Base-by-base conservation (phyloP, 2,797 vertebrate genomes). In the Gallinago nigripennis region DNA sequence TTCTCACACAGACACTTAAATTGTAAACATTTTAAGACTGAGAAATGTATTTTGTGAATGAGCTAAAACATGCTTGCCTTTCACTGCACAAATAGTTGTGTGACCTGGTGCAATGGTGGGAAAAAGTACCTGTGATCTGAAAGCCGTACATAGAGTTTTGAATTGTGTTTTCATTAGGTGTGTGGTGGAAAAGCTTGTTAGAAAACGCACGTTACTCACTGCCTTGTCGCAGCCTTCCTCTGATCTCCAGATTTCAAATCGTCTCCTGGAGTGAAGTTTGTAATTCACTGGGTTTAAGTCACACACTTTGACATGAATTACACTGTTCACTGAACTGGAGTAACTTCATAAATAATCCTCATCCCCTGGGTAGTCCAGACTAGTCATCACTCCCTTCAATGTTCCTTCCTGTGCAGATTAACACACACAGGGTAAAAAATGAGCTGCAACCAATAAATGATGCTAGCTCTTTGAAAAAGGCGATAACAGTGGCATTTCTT, bases 301-400 rank as follows among this genome's bases (percentile, higher is more conserved):
- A 90, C 64, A 90, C 61, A 65, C 71, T 92, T 94, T 73, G 77
- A 94, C 75, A 51, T 43, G 64, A 93, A 92, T 95, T 92, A 86
- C 70, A 70, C 80, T 90, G 89, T 81, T 94, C 82, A 53, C 48
- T 94, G 94, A 90, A 76, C 92, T 64, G 80, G 48, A 95, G 78
- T 39, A 70, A 71, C 81, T 84, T 92, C 83, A 90, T 93, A 93
- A 96, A 95, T 92, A 94, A 94, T 84, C 83, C 48, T 57, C n/a
- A 66, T 79, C 50, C 75, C 60, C 43, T 84, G 37, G 66, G 82
- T 64, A 91, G 56, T 73, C 39, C 58, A 73, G 17, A 20, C 82
- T 82, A 53, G 77, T 94, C 68, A 50, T 68, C 19, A 43, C 28
- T 86, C 43, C 45, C 21, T 68, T 60, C 3, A 0, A 13, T 46